phyloP scores from a whole-genome alignment of 2,113 vertebrate genomes.

The Mus musculus region GRCm39 chr17:84345001-84345500 shows the following conservation, averaged over 20 bases:
- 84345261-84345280: not conserved
- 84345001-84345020: not conserved
- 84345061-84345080: constrained; percentile 2
- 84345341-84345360: not conserved
- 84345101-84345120: rapidly evolving
- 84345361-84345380: not conserved
- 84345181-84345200: not conserved
- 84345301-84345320: not conserved
- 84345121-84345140: not conserved
- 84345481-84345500: constrained; percentile 35
- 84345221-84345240: not conserved
- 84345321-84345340: not conserved
- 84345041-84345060: not conserved
- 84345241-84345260: not conserved
- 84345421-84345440: constrained; percentile 68
- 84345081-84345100: not conserved
- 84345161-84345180: not conserved
- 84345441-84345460: constrained; percentile 62
- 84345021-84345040: not conserved
- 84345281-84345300: not conserved
- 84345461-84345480: constrained; percentile 28
- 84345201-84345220: not conserved
- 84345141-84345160: not conserved
- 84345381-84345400: constrained; percentile 42
- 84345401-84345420: constrained; percentile 15